Evolutionary conservation across 2,797 vertebrate species (phyloP), one percentile per base, ranked within the genome.

Genomic region (Rhinichthys osculus): DNA sequence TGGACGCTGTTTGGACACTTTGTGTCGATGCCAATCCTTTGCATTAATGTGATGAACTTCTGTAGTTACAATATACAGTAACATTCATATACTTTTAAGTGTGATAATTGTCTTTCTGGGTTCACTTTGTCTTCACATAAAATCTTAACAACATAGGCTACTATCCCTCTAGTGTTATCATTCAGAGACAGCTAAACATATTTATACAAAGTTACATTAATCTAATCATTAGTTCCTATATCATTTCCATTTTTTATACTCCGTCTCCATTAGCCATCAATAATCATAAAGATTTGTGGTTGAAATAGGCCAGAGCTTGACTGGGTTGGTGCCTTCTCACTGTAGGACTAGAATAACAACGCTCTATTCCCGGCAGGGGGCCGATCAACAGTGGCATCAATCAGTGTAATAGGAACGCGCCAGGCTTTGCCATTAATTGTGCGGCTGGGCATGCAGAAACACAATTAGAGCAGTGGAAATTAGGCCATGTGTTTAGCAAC

Each of bases 391-490:
- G 78, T 81, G 87, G 82, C 92, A 94, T 94, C 92, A 92, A 92
- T 94, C 93, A 94, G 71, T 79, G 74, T 87, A 90, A 91, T 88
- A 91, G 88, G 87, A 82, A 84, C 81, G 86, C 77, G 64, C 84
- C 83, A 81, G 76, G 62, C 77, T 50, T 67, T 59, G 81, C 92
- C 92, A 94, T 94, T 94, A 94, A 95, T 93, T 92, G 92, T 92
- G 92, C 84, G 83, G 85, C 89, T 3, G 10, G 79, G 86, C 88
- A 88, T 87, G 88, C 89, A 89, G 89, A 94, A 93, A 93, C 92
- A 88, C 92, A 93, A 94, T 95, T 95, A 95, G 90, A 89, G 73
- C 89, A 79, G 74, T 86, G 87, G 89, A 89, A 92, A 94, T 92
- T 91, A 90, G 91, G 90, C 88, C 92, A 91, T 78, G 84, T 87